Evolutionary conservation across 2,888 invertebrate species (phyloP).

Genomic region (Drosophila nr. perissopoda): DNA sequence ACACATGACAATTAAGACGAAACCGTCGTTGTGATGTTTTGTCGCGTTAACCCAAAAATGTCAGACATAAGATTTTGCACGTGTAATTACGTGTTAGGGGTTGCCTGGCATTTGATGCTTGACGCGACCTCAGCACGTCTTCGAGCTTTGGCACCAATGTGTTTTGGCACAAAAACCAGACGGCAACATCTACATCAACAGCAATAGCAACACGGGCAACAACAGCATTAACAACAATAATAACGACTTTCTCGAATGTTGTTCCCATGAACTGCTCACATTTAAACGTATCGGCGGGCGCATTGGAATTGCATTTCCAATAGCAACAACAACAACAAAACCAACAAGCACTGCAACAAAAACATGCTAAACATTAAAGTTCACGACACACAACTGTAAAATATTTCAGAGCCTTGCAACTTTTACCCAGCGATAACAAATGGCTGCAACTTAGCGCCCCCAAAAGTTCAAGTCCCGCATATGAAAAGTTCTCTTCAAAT

Average conservation of each 20-base stretch:
- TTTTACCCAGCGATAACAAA: conserved; percentile 76
- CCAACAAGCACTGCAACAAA: conserved; percentile 29
- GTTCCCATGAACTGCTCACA: conserved; percentile 77
- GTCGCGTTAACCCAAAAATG: conserved; percentile 76
- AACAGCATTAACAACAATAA: conserved; percentile 40
- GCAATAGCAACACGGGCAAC: conserved; percentile 38
- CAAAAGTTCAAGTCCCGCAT: conserved; percentile 75
- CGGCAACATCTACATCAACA: conserved; percentile 38
- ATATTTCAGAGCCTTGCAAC: conserved; percentile 68
- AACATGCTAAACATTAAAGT: conserved; percentile 73
- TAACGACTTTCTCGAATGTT: conserved; percentile 69
- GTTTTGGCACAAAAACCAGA: conserved; percentile 12
- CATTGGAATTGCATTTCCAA: conserved; percentile 60
- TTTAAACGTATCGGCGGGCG: conserved; percentile 69
- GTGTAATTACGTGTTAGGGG: conserved; percentile 59
- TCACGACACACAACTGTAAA: conserved; percentile 79
- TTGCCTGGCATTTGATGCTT: conserved; percentile 55
- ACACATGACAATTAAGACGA: conserved; percentile 36
- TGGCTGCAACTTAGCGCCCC: conserved; percentile 75
- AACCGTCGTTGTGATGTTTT: conserved; percentile 36
- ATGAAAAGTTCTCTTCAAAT: conserved; percentile 66
- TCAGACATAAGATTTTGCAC: conserved; percentile 60
- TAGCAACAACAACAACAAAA: conserved; percentile 22
- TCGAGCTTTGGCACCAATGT: conserved; percentile 44
- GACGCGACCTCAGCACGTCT: conserved; percentile 59